Conservation (phyloP, 2,113 vertebrate species). For the Crocuta crocuta region DNA sequence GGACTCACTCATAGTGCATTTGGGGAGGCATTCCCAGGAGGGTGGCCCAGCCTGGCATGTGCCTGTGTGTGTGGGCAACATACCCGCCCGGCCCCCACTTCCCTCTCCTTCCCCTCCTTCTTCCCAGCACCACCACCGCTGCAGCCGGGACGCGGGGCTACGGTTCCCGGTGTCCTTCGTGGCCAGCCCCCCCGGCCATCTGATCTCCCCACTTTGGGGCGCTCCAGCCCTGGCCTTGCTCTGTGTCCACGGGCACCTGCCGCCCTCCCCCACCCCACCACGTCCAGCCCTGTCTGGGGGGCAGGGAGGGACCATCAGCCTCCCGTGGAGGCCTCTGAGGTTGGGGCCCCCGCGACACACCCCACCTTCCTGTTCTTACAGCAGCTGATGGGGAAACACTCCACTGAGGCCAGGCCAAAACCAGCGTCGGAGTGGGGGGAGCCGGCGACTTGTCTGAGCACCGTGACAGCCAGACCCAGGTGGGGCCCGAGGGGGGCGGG, state of each 20-base stretch:
- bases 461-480: neutral
- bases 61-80: fast-evolving
- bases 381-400: neutral
- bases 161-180: fast-evolving
- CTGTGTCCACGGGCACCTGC: neutral
- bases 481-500: neutral
- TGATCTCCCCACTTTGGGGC: fast-evolving
- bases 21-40: fast-evolving
- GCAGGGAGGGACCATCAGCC: too few species aligned
- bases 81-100: fast-evolving
- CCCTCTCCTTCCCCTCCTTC: neutral
- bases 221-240: neutral
- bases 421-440: fast-evolving
- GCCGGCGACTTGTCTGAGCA: fast-evolving
- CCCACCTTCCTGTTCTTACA: neutral
- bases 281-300: neutral
- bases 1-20: fast-evolving
- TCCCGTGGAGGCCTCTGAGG: neutral
- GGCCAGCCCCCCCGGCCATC: fast-evolving
- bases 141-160: neutral
- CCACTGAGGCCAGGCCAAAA: neutral
- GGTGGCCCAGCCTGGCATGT: fast-evolving
- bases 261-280: neutral
- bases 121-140: neutral
- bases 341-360: fast-evolving